Evolutionary conservation across 2,888 invertebrate species (phyloP).

Genomic region (Cheilosia pagana): DNA sequence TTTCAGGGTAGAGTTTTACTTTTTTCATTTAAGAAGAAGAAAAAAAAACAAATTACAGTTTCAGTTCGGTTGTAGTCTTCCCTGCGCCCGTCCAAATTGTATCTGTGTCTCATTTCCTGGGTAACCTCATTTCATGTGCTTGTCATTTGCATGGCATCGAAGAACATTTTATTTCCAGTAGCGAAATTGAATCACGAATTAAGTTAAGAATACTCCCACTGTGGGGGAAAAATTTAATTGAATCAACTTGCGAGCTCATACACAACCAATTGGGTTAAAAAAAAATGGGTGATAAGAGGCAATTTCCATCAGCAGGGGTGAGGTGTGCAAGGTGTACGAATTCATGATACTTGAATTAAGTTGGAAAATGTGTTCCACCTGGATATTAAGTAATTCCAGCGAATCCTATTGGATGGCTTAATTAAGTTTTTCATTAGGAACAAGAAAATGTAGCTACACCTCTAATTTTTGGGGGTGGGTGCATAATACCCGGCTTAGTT

Average conservation of each 20-base stretch:
- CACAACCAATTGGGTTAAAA: background rate
- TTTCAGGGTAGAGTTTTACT: too few relatives aligned
- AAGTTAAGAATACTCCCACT: background rate
- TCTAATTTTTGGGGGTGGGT: background rate
- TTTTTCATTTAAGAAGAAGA: background rate
- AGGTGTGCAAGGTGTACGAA: background rate
- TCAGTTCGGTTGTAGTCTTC: background rate
- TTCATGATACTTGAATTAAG: conserved; percentile 15
- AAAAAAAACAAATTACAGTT: conserved; percentile 14
- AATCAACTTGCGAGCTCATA: background rate
- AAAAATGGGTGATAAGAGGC: conserved; percentile 10
- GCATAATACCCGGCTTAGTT: background rate
- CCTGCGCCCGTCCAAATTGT: background rate
- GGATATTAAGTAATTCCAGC: conserved; percentile 1
- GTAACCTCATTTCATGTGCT: conserved; percentile 12
- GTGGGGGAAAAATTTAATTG: conserved; percentile 8
- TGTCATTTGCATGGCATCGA: conserved; percentile 20
- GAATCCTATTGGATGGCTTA: conserved; percentile 8
- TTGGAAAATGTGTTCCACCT: conserved; percentile 12
- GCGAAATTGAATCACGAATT: conserved; percentile 23
- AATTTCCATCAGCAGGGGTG: conserved; percentile 36
- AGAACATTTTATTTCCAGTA: conserved; percentile 6
- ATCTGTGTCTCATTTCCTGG: conserved; percentile 22
- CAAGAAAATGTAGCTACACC: background rate
- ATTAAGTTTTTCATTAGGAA: conserved; percentile 31